Conservation (phyloP, 2,797 vertebrate genomes). For the Enteromius anoplus region DNA sequence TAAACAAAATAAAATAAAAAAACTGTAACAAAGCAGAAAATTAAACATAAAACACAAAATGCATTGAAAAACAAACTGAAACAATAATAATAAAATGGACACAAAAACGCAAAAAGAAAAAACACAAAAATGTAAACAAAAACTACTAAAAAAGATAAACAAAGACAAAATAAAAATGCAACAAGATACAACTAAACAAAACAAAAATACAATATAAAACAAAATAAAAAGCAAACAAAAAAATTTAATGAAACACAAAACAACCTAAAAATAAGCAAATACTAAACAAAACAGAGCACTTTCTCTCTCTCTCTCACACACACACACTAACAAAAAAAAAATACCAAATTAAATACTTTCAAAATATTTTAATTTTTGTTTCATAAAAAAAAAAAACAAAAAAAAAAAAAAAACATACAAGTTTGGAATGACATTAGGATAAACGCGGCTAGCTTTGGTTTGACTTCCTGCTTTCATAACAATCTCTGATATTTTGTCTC, state of each 20-base stretch:
- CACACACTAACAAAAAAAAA: not conserved
- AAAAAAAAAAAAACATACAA: not conserved
- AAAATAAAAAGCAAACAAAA: not conserved
- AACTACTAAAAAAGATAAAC: not conserved
- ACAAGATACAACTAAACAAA: not conserved
- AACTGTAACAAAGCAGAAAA: not conserved
- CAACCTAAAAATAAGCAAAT: not conserved
- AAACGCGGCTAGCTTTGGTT: not conserved
- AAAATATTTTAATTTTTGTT: not conserved
- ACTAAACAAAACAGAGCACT: not conserved
- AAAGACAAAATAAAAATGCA: not conserved
- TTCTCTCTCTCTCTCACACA: no score
- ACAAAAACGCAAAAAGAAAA: not conserved
- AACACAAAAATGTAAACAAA: not conserved
- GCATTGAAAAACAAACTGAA: not conserved
- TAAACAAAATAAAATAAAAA: not conserved
- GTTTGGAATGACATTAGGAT: not conserved
- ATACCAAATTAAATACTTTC: not conserved
- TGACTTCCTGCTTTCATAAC: not conserved
- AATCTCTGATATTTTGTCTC: not conserved
- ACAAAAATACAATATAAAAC: not conserved
- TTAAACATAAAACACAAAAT: not conserved
- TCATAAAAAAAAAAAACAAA: not conserved
- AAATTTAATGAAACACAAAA: not conserved
- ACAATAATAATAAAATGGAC: no score